phyloP scores from a whole-genome alignment of 2,888 invertebrate species.

The Ophion slaviceki region DNA sequence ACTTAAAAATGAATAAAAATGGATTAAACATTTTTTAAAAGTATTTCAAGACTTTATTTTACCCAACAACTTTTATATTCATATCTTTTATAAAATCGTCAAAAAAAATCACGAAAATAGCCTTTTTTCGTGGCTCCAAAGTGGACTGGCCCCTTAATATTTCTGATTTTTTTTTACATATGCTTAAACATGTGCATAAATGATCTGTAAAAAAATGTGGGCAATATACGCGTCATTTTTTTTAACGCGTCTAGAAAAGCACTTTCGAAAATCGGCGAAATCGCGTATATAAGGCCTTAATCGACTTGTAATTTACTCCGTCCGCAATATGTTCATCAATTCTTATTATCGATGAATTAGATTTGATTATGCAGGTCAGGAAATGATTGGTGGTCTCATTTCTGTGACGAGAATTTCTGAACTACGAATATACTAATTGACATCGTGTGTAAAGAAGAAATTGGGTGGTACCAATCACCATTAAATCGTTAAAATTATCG shows the following conservation, averaged over 20 bases:
- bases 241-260: not conserved
- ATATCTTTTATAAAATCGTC: too few species aligned
- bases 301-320: not conserved
- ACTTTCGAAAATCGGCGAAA: too few species aligned
- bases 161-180: too few species aligned
- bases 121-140: too few species aligned
- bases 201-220: too few species aligned
- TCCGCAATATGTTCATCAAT: conserved; percentile 1
- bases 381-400: conserved; percentile 28
- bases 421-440: conserved; percentile 20
- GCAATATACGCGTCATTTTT: not conserved
- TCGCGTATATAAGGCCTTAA: not conserved
- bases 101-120: too few species aligned
- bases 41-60: too few species aligned
- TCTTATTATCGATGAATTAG: conserved; percentile 16
- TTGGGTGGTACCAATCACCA: conserved; percentile 42
- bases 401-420: not conserved
- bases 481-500: conserved; percentile 29
- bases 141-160: too few species aligned
- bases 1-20: too few species aligned
- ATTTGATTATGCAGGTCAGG: conserved; percentile 6
- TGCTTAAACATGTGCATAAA: too few species aligned
- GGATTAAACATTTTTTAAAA: too few species aligned
- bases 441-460: conserved; percentile 39
- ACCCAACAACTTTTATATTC: too few species aligned